phyloP scores from a whole-genome alignment of 2,113 vertebrate genomes.

The Lagopus muta region DNA sequence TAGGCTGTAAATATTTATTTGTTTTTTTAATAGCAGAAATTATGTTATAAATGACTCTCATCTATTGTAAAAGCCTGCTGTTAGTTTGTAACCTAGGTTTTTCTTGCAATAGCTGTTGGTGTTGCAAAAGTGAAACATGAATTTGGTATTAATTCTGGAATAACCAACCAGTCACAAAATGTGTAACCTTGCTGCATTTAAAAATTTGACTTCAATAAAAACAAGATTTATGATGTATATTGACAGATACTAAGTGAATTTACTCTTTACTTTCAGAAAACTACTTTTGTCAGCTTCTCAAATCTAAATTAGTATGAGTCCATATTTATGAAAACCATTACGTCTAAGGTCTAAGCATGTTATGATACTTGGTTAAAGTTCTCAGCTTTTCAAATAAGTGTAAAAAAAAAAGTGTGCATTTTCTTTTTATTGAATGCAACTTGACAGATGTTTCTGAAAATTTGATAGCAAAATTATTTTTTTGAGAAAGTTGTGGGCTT shows the following conservation, averaged over 20 bases:
- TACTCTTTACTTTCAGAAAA: background rate
- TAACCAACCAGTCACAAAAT: background rate
- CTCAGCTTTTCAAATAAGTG: background rate
- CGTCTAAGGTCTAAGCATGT: background rate
- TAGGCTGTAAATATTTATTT: constrained; percentile 44
- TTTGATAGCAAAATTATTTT: background rate
- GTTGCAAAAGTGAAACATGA: background rate
- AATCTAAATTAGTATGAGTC: background rate
- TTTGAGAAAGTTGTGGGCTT: background rate
- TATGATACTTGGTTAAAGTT: background rate
- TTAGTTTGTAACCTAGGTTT: background rate
- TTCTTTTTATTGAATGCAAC: background rate
- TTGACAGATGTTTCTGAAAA: background rate
- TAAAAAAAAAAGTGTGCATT: background rate
- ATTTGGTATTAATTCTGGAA: background rate
- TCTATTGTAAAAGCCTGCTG: constrained; percentile 26
- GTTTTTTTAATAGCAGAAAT: constrained; percentile 39
- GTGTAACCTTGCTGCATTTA: background rate
- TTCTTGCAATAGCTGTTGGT: background rate
- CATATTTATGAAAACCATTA: background rate
- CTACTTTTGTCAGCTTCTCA: background rate
- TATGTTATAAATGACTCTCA: constrained; percentile 24
- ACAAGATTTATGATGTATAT: background rate
- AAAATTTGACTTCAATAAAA: background rate
- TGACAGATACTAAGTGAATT: background rate